These are phyloP conservation scores for Erythrocercus mccallii DNA, from an alignment of 2,113 vertebrate genomes.

Conservation along the genomic window DNA sequence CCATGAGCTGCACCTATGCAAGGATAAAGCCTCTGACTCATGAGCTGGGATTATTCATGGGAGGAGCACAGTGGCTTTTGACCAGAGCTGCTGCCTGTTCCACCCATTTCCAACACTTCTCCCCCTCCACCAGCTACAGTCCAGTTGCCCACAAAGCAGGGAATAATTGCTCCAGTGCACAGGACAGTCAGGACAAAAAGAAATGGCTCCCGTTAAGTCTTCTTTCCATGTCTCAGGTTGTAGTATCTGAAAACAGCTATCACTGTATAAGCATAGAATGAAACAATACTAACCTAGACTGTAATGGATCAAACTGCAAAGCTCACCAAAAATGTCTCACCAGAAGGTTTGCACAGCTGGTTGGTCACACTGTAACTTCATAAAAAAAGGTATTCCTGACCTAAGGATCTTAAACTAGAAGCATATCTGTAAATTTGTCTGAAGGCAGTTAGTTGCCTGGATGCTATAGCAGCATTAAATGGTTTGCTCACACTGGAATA, in stretches of 20 bases:
- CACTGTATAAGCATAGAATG: not conserved
- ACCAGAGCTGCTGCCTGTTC: not conserved
- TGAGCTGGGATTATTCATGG: not conserved
- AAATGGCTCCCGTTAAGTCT: not conserved
- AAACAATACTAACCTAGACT: not conserved
- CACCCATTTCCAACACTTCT: rapidly evolving
- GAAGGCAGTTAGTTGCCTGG: not conserved
- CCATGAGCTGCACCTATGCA: not conserved
- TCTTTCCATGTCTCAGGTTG: not conserved
- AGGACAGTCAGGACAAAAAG: not conserved
- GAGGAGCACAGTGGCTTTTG: not conserved
- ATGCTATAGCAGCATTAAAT: not conserved
- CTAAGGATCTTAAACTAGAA: not conserved
- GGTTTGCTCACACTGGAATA: not conserved
- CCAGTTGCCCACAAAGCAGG: not conserved
- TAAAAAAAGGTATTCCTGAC: not conserved
- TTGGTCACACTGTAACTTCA: not conserved
- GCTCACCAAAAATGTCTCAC: not conserved
- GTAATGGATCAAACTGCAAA: not conserved
- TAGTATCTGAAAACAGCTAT: not conserved
- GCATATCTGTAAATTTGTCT: not conserved
- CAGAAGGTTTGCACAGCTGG: not conserved
- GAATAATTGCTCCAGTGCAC: not conserved
- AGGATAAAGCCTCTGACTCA: not conserved
- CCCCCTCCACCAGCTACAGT: not conserved